Evolutionary conservation across 2,113 vertebrate species (phyloP).

Genomic region (Melozone crissalis): DNA sequence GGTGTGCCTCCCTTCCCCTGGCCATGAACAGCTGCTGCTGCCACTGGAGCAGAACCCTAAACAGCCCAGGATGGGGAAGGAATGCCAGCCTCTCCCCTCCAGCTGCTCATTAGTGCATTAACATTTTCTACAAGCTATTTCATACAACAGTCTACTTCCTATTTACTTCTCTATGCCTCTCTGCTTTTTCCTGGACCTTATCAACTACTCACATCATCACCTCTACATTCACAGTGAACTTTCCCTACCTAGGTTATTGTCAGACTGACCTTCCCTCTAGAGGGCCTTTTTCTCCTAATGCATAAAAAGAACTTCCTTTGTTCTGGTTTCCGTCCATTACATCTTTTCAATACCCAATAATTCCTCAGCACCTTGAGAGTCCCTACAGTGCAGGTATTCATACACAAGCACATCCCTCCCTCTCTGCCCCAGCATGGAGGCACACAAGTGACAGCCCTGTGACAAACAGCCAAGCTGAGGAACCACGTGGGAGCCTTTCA

Average conservation of each 20-base stretch:
- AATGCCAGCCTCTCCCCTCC: not conserved
- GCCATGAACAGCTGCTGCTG: slow-evolving; percentile 4
- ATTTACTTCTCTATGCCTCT: not conserved
- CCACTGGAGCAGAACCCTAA: slow-evolving; percentile 25
- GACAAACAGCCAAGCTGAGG: not conserved
- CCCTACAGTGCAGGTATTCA: not conserved
- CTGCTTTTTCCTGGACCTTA: not conserved
- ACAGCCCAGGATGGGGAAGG: not conserved
- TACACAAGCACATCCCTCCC: not conserved
- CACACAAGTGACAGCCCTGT: not conserved
- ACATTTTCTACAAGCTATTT: not conserved
- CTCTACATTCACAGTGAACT: not conserved
- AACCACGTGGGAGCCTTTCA: not conserved
- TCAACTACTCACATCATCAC: too few species aligned
- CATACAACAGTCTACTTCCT: not conserved
- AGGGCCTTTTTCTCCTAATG: not conserved
- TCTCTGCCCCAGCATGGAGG: not conserved
- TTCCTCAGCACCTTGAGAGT: not conserved
- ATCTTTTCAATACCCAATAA: not conserved
- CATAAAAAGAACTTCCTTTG: not conserved
- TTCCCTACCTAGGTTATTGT: not conserved
- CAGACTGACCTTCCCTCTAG: not conserved
- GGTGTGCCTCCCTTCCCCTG: slow-evolving; percentile 10
- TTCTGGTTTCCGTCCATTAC: not conserved
- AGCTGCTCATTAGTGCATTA: not conserved